These are phyloP conservation scores for Aquatica leii DNA, from an alignment of 2,888 invertebrate species.

Conservation along the genomic window DNA sequence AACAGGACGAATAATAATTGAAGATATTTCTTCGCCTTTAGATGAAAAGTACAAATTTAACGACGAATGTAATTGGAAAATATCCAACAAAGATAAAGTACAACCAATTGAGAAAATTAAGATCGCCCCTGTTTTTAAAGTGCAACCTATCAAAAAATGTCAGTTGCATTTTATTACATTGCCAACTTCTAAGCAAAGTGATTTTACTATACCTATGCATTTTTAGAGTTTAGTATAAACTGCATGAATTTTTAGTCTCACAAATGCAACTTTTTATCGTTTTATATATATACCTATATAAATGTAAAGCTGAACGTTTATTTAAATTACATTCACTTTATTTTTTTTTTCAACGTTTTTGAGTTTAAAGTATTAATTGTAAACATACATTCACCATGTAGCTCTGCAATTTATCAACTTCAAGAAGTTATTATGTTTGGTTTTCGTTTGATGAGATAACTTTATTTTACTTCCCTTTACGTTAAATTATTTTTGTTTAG, in stretches of 20 bases:
- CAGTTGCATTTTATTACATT: slow-evolving; percentile 15
- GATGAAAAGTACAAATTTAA: slow-evolving; percentile 16
- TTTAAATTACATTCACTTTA: too few relatives aligned
- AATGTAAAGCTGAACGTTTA: too few relatives aligned
- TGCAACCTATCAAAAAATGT: slow-evolving; percentile 19
- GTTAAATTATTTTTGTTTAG: too few relatives aligned
- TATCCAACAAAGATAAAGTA: slow-evolving; percentile 12
- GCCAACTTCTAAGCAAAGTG: not conserved
- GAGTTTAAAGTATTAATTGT: not conserved
- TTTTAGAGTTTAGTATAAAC: too few relatives aligned
- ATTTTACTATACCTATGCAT: slow-evolving; percentile 1
- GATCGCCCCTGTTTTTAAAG: slow-evolving; percentile 25
- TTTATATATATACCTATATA: too few relatives aligned
- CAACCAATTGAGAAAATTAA: slow-evolving; percentile 23
- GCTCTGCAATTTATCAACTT: slow-evolving; percentile 13
- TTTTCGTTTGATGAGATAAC: not conserved
- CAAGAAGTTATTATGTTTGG: not conserved
- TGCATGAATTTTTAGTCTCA: too few relatives aligned
- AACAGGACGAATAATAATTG: slow-evolving; percentile 18
- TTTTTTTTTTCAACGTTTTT: slow-evolving; percentile 11
- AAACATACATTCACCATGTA: not conserved
- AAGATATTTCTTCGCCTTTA: slow-evolving; percentile 13
- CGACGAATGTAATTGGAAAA: slow-evolving; percentile 23
- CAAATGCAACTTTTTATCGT: too few relatives aligned
- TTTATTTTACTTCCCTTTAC: too few relatives aligned